Base-by-base conservation (phyloP, 2,888 invertebrate genomes). In the Nasonovia ribisnigri region DNA sequence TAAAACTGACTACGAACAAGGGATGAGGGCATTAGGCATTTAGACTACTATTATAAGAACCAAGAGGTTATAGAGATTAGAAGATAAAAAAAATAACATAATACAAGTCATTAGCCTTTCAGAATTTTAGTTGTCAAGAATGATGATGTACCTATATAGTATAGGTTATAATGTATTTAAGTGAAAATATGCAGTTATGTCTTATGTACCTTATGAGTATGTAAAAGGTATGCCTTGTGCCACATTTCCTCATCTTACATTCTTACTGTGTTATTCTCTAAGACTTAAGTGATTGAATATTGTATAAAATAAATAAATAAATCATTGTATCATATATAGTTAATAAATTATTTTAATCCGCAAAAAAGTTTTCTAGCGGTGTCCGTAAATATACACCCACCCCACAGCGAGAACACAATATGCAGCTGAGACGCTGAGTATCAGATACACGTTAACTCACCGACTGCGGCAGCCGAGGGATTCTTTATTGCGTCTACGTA, bases 401-500 rank as follows among this genome's bases (percentile, higher is more conserved):
- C 36, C 36, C 77, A 8, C 77, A 36, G 8, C 29, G 29, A 20
- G 84, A 29, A 29, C 20, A 43, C 5, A 84, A 54, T 84, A 51
- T n/a, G 77, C 36, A 3, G 77, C 54, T 8, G 54, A 24, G 20
- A 54, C 20, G 51, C 6, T 4, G n/a, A 13, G 36, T 5, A 77
- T 67, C 5, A n/a, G 67, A 67, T 77, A 77, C 16, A 36, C 91
- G 91, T 54, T 24, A 3, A 29, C 51, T 84, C 42, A 5, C 42
- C 20, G 13, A 46, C 46, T 24, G 54, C 48, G 16, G n/a, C 43
- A 29, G 84, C 54, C 54, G 43, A 84, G 13, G 43, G 84, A 84
- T 91, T 84, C 54, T 91, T 84, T 91, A 84, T 84, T 57, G 91
- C 84, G 54, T 36, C 48, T 46, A 46, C 46, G 90, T 77, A 36